Evolutionary conservation across 2,888 invertebrate genomes (phyloP).

Genomic region (Erebia epiphron): DNA sequence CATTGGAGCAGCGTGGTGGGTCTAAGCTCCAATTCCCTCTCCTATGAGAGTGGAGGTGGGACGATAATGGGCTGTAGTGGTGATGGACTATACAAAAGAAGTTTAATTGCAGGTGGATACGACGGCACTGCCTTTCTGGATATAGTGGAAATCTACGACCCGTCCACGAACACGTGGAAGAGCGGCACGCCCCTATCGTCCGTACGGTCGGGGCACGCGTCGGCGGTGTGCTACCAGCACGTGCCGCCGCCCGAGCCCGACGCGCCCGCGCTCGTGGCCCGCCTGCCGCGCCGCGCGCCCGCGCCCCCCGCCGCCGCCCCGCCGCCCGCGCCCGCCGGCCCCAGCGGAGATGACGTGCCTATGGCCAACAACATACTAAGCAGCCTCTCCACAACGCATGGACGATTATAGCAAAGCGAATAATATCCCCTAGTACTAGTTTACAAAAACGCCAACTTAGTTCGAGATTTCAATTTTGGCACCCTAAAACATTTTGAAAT

Average conservation of each 20-base stretch:
- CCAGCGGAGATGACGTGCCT: slow-evolving; percentile 52
- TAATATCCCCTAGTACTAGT: neutral
- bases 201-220: slow-evolving; percentile 95
- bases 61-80: too few species aligned
- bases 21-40: too few species aligned
- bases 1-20: too few species aligned
- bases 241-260: slow-evolving; percentile 73
- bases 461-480: neutral
- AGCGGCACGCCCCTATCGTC: slow-evolving; percentile 90
- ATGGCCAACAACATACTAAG: slow-evolving; percentile 71
- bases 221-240: slow-evolving; percentile 93
- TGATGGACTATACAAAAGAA: neutral
- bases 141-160: slow-evolving; percentile 95
- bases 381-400: slow-evolving; percentile 58
- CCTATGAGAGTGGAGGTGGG: too few species aligned
- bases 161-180: slow-evolving; percentile 88
- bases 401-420: slow-evolving; percentile 33
- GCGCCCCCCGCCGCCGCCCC: slow-evolving; percentile 35
- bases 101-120: slow-evolving; percentile 87
- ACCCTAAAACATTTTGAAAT: too few species aligned
- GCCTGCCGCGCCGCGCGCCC: slow-evolving; percentile 40
- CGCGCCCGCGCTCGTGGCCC: slow-evolving; percentile 41
- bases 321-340: slow-evolving; percentile 28
- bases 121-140: slow-evolving; percentile 93
- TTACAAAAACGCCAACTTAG: neutral